These are phyloP conservation scores for Hemiscyllium ocellatum DNA, from an alignment of 2,113 vertebrate genomes.

Conservation along the genomic window DNA sequence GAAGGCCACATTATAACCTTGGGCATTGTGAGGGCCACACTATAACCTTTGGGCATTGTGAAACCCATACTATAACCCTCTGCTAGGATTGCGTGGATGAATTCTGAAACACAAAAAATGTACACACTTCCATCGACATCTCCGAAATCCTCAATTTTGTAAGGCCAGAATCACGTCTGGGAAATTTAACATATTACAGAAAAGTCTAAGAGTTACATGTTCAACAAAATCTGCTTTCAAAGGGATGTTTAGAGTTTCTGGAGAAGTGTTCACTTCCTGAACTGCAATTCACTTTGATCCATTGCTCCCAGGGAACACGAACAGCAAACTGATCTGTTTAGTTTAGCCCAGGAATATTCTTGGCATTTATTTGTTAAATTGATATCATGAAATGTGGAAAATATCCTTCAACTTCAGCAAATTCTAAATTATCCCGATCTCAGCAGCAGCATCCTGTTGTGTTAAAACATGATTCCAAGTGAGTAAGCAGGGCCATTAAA, in stretches of 20 bases:
- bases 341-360: too few relatives aligned
- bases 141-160: not conserved
- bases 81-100: too few relatives aligned
- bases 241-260: not conserved
- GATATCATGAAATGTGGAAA: too few relatives aligned
- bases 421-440: too few relatives aligned
- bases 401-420: too few relatives aligned
- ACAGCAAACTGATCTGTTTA: too few relatives aligned
- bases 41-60: not conserved
- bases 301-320: too few relatives aligned
- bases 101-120: not conserved
- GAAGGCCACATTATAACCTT: not conserved
- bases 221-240: not conserved
- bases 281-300: too few relatives aligned
- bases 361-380: too few relatives aligned
- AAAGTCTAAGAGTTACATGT: not conserved
- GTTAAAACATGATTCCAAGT: too few relatives aligned
- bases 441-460: too few relatives aligned
- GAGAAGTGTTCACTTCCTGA: not conserved
- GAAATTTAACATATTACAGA: not conserved
- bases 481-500: not conserved
- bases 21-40: not conserved
- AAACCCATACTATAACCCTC: not conserved
- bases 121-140: not conserved
- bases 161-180: not conserved